Evolutionary conservation across 2,113 vertebrate species (phyloP), one percentile per base, ranked within the genome.

Genomic region (Ageneiosus marmoratus): DNA sequence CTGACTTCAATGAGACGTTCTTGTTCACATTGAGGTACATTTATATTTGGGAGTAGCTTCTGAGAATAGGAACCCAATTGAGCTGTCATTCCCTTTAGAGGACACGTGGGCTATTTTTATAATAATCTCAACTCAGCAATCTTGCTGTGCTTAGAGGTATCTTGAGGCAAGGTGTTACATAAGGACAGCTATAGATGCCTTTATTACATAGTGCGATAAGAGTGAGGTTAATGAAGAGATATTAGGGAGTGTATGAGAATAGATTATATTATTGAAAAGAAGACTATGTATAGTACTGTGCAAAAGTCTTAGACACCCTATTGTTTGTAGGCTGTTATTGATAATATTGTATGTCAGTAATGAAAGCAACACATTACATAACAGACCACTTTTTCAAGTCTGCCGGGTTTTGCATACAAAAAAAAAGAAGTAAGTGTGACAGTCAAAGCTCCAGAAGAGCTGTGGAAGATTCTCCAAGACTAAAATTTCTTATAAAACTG

Each of bases 21-120:
- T 76, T 62, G 58, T 24, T 82, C 58, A 76, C 13, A 34, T 20
- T 50, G 55, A 82, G 72, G 29, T 32, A 44, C 72, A 32, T 48
- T 74, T 82, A 11, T 82, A 62, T 72, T 73, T 55, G 73, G 75
- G 58, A 77, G 67, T 24, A 65, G 58, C 46, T 75, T 11, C 78
- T 60, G 15, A 70, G 56, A 84, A 86, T 80, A 72, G 55, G 53
- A 77, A n/a, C 12, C 55, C 50, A 37, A 63, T 50, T 77, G 79
- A 77, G 67, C 58, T 32, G 50, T 73, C n/a, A 20, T 72, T 84
- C 70, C 69, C 80, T 78, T 81, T 48, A 34, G 60, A 84, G 85
- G 56, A 78, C 72, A 81, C 82, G 24, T 27, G 20, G 53, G 62
- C 76, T 86, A 81, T 86, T 84, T 86, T 86, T 86, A 60, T 65